Evolutionary conservation across 92 coral and sea anemone genomes (phyloP).

Genomic region (Pocillopora grandis): DNA sequence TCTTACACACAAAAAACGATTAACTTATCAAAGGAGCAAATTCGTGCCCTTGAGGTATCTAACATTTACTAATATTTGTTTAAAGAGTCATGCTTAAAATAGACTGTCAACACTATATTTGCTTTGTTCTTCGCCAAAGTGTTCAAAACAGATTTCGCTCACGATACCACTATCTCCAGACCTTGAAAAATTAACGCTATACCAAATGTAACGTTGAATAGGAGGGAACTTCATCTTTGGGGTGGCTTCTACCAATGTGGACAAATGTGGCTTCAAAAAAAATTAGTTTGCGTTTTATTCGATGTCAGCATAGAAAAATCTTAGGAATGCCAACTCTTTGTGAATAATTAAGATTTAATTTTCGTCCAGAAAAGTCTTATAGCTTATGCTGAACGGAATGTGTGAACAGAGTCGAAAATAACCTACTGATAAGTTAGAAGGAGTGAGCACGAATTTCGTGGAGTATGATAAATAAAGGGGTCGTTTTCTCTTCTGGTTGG

Average conservation of each 20-base stretch:
- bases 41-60: background rate
- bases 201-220: too few species aligned
- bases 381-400: background rate
- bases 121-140: background rate
- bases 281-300: too few species aligned
- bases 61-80: constrained; percentile 7
- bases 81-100: constrained; percentile 14
- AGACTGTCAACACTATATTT: constrained; percentile 17
- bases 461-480: too few species aligned
- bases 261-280: too few species aligned
- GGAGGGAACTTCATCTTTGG: too few species aligned
- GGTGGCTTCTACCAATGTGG: too few species aligned
- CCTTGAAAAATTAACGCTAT: too few species aligned
- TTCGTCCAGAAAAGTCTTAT: constrained; percentile 2
- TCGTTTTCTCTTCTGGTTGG: too few species aligned
- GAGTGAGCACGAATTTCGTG: too few species aligned
- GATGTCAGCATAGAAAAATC: background rate
- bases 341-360: background rate
- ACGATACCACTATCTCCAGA: background rate
- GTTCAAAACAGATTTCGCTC: background rate
- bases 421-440: background rate
- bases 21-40: background rate
- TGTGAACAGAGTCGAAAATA: too few species aligned
- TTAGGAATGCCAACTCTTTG: constrained; percentile 15
- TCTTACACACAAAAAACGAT: background rate